Evolutionary conservation across 1,140 invertebrate genomes (phyloP).

Genomic region (Lordiphosa collinella): DNA sequence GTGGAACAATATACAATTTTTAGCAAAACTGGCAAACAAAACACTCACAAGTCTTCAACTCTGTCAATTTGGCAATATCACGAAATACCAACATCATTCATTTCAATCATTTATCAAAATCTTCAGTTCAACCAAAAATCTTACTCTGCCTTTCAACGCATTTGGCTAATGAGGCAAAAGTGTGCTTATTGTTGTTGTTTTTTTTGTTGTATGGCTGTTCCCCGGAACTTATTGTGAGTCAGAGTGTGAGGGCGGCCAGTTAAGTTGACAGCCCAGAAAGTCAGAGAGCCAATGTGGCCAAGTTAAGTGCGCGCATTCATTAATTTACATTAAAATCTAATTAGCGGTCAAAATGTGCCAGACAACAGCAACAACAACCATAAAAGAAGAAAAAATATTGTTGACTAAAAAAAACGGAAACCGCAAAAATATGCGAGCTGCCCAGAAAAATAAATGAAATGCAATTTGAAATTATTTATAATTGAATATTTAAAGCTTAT

Average conservation of each 20-base stretch:
- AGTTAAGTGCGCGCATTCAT: slow-evolving; percentile 68
- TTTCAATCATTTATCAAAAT: slow-evolving; percentile 73
- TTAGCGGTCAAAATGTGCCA: slow-evolving; percentile 65
- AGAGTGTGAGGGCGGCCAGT: slow-evolving; percentile 36
- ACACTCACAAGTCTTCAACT: slow-evolving; percentile 23
- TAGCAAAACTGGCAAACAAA: background rate
- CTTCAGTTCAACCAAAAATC: slow-evolving; percentile 30
- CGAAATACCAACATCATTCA: slow-evolving; percentile 52
- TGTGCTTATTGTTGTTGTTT: slow-evolving; percentile 29
- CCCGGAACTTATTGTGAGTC: slow-evolving; percentile 39
- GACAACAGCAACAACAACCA: slow-evolving; percentile 14
- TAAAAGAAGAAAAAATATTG: slow-evolving; percentile 7
- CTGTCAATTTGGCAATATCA: slow-evolving; percentile 32
- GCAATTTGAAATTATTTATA: too few species aligned
- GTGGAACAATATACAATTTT: too few species aligned
- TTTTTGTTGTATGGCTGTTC: slow-evolving; percentile 12
- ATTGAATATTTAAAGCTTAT: too few species aligned
- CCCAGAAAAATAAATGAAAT: too few species aligned
- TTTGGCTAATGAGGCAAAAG: slow-evolving; percentile 57
- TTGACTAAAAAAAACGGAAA: background rate
- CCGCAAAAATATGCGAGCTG: too few species aligned
- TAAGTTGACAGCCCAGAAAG: slow-evolving; percentile 50
- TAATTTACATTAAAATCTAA: slow-evolving; percentile 76
- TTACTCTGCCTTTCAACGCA: slow-evolving; percentile 46
- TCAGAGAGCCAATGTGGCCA: slow-evolving; percentile 34